Evolutionary conservation across 2,113 vertebrate genomes (phyloP).

Genomic region (Alligator mississippiensis): DNA sequence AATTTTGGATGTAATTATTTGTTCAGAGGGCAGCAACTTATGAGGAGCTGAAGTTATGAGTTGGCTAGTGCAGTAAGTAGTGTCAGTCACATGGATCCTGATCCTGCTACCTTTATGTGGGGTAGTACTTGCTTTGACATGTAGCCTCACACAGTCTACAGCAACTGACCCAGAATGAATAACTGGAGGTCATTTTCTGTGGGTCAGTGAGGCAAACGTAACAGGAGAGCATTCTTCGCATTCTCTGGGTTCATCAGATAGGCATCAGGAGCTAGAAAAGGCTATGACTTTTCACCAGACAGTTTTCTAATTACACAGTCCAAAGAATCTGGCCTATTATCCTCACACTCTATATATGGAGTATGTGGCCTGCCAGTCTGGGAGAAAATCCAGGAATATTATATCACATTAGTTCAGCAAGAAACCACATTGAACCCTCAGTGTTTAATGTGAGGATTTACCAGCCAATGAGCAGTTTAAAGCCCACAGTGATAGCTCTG

Average conservation of each 20-base stretch:
- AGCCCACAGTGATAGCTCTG: not conserved
- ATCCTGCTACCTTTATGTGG: not conserved
- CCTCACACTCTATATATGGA: not conserved
- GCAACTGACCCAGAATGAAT: not conserved
- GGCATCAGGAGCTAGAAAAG: not conserved
- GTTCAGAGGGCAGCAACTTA: not conserved
- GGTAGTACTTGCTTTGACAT: not conserved
- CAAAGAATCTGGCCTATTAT: not conserved
- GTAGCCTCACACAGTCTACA: not conserved
- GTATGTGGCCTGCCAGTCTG: not conserved
- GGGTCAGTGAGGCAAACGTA: not conserved
- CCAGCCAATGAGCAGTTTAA: not conserved
- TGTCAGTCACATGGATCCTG: not conserved
- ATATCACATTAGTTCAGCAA: not conserved
- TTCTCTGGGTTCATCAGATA: not conserved
- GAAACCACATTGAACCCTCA: not conserved
- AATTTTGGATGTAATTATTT: not conserved
- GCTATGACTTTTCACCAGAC: not conserved
- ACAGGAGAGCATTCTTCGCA: not conserved
- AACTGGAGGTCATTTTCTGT: not conserved
- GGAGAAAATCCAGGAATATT: not conserved
- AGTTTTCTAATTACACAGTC: not conserved
- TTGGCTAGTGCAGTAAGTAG: not conserved
- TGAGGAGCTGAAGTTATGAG: not conserved
- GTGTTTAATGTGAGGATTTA: not conserved